These are phyloP conservation scores for Megaptera novaeangliae DNA, from an alignment of 2,113 vertebrate genomes.

Conservation along the genomic window DNA sequence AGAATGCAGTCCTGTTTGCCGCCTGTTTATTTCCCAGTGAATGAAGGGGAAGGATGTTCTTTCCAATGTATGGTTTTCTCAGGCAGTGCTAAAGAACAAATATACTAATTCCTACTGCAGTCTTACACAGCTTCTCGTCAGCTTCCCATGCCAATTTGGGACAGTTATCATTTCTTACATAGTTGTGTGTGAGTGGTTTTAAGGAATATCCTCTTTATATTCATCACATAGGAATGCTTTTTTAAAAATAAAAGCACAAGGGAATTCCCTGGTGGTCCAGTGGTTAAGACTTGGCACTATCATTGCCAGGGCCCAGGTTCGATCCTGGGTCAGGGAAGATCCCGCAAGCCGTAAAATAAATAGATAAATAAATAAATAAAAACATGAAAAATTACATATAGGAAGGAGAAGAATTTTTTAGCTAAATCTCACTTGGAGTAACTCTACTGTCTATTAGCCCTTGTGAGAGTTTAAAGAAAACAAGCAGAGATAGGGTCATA, in stretches of 20 bases:
- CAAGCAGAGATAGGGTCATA: background rate
- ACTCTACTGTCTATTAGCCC: background rate
- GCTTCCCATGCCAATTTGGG: background rate
- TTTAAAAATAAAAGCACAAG: background rate
- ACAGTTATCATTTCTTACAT: background rate
- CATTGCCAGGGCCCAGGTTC: background rate
- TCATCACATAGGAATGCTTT: background rate
- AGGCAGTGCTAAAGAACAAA: background rate
- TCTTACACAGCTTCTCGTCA: background rate
- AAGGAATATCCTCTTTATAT: background rate
- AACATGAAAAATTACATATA: background rate
- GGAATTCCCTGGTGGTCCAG: background rate
- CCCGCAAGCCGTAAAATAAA: background rate
- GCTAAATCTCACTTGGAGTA: background rate
- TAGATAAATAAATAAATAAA: background rate
- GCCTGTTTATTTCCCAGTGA: background rate
- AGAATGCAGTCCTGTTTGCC: background rate
- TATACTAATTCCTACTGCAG: background rate
- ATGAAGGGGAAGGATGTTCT: background rate
- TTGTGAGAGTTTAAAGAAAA: slow-evolving; percentile 12
- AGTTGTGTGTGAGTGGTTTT: background rate
- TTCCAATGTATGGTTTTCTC: background rate
- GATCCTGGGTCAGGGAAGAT: background rate
- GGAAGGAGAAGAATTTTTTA: background rate
- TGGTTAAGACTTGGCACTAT: background rate